These are phyloP conservation scores for Eupsilia transversa DNA, from an alignment of 2,888 invertebrate species.

Conservation along the genomic window DNA sequence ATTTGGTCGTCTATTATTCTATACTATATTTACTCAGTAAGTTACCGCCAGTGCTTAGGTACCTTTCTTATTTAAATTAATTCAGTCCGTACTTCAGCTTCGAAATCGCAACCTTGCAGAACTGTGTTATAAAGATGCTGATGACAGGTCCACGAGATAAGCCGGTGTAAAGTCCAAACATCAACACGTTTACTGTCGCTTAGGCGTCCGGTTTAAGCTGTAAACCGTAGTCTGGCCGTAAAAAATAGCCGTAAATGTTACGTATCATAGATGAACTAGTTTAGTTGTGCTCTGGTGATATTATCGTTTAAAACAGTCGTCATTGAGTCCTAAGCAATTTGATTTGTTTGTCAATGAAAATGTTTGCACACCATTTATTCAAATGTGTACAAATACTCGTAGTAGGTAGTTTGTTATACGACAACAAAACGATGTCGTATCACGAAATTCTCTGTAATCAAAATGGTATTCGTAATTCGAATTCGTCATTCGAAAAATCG, in stretches of 20 bases:
- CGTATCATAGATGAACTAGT: constrained; percentile 75
- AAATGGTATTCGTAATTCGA: too few species aligned
- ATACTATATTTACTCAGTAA: neutral
- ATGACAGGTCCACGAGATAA: constrained; percentile 56
- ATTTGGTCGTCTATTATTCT: neutral
- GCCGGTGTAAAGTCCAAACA: constrained; percentile 65
- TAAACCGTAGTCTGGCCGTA: constrained; percentile 77
- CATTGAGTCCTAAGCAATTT: neutral
- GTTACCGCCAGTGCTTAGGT: neutral
- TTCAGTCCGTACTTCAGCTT: neutral
- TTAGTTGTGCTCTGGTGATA: constrained; percentile 69
- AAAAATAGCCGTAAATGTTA: constrained; percentile 76
- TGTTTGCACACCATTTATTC: neutral
- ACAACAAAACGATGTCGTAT: neutral
- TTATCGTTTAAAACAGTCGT: constrained; percentile 30
- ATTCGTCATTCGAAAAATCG: too few species aligned
- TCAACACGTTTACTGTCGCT: constrained; percentile 74
- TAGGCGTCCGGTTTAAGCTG: constrained; percentile 69
- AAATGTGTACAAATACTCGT: neutral
- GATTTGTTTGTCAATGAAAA: neutral
- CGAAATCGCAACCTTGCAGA: constrained; percentile 18
- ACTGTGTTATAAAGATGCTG: constrained; percentile 41
- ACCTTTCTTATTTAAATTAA: constrained; percentile 10
- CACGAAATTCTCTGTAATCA: too few species aligned
- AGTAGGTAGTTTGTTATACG: neutral